phyloP scores from a whole-genome alignment of 1,140 invertebrate genomes.

The Bombus consobrinus region DNA sequence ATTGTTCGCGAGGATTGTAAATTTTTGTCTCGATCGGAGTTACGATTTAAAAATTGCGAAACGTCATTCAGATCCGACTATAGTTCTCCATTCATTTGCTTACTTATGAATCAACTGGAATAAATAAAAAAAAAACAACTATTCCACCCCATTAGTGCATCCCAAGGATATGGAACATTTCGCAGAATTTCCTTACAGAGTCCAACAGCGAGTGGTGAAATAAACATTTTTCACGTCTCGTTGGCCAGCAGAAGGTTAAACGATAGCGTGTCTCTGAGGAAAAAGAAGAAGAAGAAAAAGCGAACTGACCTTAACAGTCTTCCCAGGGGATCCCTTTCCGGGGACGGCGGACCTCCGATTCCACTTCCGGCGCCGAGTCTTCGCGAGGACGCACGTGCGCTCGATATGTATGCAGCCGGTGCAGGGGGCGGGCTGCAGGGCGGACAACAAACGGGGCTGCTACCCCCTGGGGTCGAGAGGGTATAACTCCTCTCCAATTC shows the following conservation, averaged over 20 bases:
- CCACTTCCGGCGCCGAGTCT: conserved; percentile 71
- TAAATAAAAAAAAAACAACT: background rate
- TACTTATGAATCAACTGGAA: background rate
- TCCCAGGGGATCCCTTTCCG: conserved; percentile 78
- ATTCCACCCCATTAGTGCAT: background rate
- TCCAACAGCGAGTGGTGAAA: background rate
- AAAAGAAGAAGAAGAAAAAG: background rate
- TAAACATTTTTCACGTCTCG: conserved; percentile 21
- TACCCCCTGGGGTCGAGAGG: conserved; percentile 74
- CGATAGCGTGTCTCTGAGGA: background rate
- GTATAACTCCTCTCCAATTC: conserved; percentile 77
- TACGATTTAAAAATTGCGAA: background rate
- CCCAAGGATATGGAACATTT: background rate
- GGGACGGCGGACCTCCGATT: conserved; percentile 72
- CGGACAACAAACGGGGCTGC: conserved; percentile 75
- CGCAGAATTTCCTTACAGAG: background rate
- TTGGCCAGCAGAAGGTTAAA: background rate
- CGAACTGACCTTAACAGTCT: conserved; percentile 73
- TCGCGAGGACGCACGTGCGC: conserved; percentile 77
- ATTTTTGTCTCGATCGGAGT: background rate
- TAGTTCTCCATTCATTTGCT: no score
- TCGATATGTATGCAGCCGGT: conserved; percentile 77
- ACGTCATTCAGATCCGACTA: no score
- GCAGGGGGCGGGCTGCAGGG: conserved; percentile 76
- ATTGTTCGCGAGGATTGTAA: no score